Base-by-base conservation (phyloP, 2,888 invertebrate species). In the Rotaria socialis region DNA sequence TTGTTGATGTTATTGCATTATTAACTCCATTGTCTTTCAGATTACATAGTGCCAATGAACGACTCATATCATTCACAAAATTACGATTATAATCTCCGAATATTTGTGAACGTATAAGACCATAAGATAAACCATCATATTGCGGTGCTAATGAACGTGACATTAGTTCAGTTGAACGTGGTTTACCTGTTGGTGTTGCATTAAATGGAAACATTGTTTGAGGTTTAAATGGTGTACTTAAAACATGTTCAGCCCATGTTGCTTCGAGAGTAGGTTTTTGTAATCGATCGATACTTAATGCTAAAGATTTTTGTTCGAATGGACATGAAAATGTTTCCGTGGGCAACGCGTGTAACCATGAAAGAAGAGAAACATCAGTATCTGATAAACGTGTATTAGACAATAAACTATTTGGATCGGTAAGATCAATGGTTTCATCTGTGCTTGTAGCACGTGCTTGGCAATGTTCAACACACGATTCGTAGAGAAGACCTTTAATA, bases 161-260 rank as follows among this genome's bases (percentile, higher is more conserved):
- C 96, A 96, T 96, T 88, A 96, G 94, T 90, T 96, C 96, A 6
- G 87, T 87, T 0, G 96, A 95, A 16, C 96, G 95, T 2, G 96
- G 95, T 89, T 96, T 93, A 35, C 94, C 94, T 89, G 95, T 94
- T n/a, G 96, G 96, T 94, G 96, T 96, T 41, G 96, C 95, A 88
- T 96, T 95, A 92, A 97, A 96, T 0, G 97, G 97, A 91, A 97
- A 97, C 80, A 80, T 80, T 60, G 85, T 85, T 74, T 85, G 85
- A 16, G 86, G 86, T 90, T 96, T 96, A 89, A 97, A 96, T 7
- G 97, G 97, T 5, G 96, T 96, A 88, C 96, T 95, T 88, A 97
- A 93, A 94, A 97, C 96, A 90, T 96, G 96, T 90, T 97, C 97
- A 16, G 96, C 96, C 97, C 97, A 97, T 5, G 96, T 96, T 0